These are phyloP conservation scores for Dryobotodes eremita DNA, from an alignment of 2,888 invertebrate genomes.

Conservation along the genomic window DNA sequence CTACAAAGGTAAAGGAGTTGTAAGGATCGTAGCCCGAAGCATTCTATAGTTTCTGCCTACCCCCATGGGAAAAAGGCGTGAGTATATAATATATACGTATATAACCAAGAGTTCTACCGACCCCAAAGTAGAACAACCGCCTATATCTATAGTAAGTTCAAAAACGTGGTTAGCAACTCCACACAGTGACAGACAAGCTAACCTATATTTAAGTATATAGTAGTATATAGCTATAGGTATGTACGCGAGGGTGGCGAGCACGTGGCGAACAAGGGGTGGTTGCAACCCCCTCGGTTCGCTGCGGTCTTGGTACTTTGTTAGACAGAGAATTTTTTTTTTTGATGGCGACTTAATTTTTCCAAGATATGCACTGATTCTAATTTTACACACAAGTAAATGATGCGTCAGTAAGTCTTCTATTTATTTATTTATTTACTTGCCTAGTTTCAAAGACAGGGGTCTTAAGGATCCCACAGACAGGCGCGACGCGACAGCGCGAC, in stretches of 20 bases:
- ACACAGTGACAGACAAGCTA: conserved; percentile 76
- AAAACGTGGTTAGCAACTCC: conserved; percentile 60
- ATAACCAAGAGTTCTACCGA: conserved; percentile 33
- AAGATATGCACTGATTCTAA: background rate
- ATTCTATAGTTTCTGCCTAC: conserved; percentile 1
- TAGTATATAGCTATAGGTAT: conserved; percentile 65
- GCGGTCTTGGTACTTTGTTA: conserved; percentile 76
- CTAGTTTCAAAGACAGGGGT: too few relatives aligned
- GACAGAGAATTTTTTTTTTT: conserved; percentile 8
- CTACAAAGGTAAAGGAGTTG: background rate
- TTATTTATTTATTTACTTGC: background rate
- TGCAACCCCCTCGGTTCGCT: conserved; percentile 75
- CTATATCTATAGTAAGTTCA: conserved; percentile 49
- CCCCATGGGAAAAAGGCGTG: conserved; percentile 1
- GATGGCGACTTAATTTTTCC: background rate
- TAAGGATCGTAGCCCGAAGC: background rate
- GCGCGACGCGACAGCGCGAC: too few relatives aligned
- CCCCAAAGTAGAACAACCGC: conserved; percentile 40
- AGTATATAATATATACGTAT: conserved; percentile 14
- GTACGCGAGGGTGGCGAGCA: conserved; percentile 75
- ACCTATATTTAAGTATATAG: conserved; percentile 84
- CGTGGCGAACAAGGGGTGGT: conserved; percentile 81
- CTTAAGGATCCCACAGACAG: too few relatives aligned
- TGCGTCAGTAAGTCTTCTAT: background rate
- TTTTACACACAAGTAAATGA: background rate